Base-by-base conservation (phyloP, 2,888 invertebrate genomes). In the Pseudanteris insignis region DNA sequence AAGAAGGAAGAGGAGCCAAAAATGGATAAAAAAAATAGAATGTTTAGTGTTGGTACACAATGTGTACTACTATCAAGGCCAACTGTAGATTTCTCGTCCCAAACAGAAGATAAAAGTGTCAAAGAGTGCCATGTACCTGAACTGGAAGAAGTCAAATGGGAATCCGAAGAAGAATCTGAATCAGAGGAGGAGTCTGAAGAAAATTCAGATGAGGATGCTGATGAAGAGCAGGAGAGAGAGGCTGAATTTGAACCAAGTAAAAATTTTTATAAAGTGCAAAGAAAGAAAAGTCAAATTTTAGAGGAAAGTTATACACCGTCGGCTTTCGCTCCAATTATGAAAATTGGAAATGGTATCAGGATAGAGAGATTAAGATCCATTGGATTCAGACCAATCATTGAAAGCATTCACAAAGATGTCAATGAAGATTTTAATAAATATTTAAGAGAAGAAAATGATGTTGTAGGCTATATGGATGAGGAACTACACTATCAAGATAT, bases 401-500 rank as follows among this genome's bases (percentile, higher is more conserved):
- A 14, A 18, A 37, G 14, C n/a, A n/a, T 28, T 5, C 24, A 2
- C 4, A 72, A 73, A 11, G 69, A 73, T 9, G 76, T 76, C 4
- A 66, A 76, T 10, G 76, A 76, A 25, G 73, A 74, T 7, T 79
- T 75, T 33, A 70, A 75, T 29, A 76, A 76, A 41, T 79, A 79
- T 9, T 69, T 77, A 1, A 74, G 70, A 28, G 78, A 77, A 18
- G 78, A 78, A 28, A 76, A 69, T 2, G 70, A 73, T 9, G 32
- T 69, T 0, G 78, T 79, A 2, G 73, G 71, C 13, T 79, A 79
- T 15, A 77, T 79, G 77, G 75, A 79, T 26, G 74, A 78, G 3
- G 70, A 75, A 33, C 59, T 79, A 6, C 73, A 74, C 18, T 79
- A 70, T 58, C 70, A 78, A 55, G 78, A 79, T 34, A 76, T 79